Evolutionary conservation across 2,113 vertebrate genomes (phyloP).

Genomic region (Lutjanus erythropterus): DNA sequence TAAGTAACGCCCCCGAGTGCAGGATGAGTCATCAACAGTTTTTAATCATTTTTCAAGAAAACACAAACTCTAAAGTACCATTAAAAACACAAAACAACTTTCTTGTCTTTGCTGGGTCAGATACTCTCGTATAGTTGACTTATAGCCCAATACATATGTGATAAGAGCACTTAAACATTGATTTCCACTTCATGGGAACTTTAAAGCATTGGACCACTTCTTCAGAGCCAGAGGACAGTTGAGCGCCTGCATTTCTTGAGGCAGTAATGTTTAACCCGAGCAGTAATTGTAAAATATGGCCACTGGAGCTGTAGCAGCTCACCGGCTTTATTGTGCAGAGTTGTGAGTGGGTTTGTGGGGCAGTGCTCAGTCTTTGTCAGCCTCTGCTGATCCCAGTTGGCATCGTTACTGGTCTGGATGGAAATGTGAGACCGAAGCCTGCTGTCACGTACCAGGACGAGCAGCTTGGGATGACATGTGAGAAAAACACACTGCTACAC

Average conservation of each 20-base stretch:
- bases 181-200: too few species aligned
- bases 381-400: slow-evolving; percentile 10
- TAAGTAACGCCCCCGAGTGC: too few species aligned
- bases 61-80: too few species aligned
- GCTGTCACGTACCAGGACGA: neutral
- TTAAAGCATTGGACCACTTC: neutral
- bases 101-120: too few species aligned
- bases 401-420: neutral
- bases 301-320: neutral
- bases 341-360: slow-evolving; percentile 3
- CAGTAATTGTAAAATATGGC: neutral
- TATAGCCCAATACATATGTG: too few species aligned
- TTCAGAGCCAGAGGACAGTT: neutral
- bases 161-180: too few species aligned
- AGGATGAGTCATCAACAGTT: too few species aligned
- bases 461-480: neutral
- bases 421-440: slow-evolving; percentile 5
- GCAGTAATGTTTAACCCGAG: neutral
- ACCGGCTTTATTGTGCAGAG: neutral
- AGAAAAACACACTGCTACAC: neutral
- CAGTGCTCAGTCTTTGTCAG: slow-evolving; percentile 7
- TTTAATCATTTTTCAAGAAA: too few species aligned
- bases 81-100: too few species aligned
- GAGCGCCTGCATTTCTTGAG: neutral
- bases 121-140: too few species aligned